Base-by-base conservation (phyloP, 1,140 invertebrate species). In the Mactra quadrangularis region DNA sequence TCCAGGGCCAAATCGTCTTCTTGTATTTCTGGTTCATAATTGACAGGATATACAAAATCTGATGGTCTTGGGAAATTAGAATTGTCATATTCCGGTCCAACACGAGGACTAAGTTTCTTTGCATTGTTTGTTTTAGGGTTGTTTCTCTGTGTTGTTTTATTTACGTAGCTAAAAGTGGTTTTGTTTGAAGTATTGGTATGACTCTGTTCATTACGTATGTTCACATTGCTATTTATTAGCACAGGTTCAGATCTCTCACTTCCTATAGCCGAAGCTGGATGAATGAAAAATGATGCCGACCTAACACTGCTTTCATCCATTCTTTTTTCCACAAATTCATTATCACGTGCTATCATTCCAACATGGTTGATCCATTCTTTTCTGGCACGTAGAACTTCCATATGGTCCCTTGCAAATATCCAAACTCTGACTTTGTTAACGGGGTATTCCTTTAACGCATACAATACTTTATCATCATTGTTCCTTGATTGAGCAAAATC, bases 1-100 rank as follows among this genome's bases (percentile, higher is more conserved):
- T 50, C n/a, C 27, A n/a, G 11, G 0, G 31, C 27, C 25, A 52
- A 33, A 1, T 19, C 17, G 13, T 45, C 55, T 75, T 41, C 25
- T 1, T 0, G 0, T 35, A 33, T 55, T 27, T 55, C 0, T 33
- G 66, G 66, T 1, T 55, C 52, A 27, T 47, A 53, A 11, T 66
- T n/a, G 47, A 81, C 57, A 38, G 77, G 77, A 50, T 81, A 81
- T 45, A 70, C 66, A 60, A 81, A 81, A 33, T 81, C 38, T 27
- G 52, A 31, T 4, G 77, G 77, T 47, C 77, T 33, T 19, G 77
- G 77, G 50, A 71, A 81, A 25, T 81, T 81, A 47, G 64, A 45
- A 45, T 81, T 71, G 62, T 81, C 77, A 27, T 47, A 27, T 7
- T 31, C 38, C 55, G 60, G 60, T 55, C 22, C 25, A 55, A 7